Percentiles rank a stretch among this genome's conserved stretches.
Evolutionary conservation across 53 echinoderm and acorn worm genomes (phyloP).

Genomic region (Actinopyga echinites): DNA sequence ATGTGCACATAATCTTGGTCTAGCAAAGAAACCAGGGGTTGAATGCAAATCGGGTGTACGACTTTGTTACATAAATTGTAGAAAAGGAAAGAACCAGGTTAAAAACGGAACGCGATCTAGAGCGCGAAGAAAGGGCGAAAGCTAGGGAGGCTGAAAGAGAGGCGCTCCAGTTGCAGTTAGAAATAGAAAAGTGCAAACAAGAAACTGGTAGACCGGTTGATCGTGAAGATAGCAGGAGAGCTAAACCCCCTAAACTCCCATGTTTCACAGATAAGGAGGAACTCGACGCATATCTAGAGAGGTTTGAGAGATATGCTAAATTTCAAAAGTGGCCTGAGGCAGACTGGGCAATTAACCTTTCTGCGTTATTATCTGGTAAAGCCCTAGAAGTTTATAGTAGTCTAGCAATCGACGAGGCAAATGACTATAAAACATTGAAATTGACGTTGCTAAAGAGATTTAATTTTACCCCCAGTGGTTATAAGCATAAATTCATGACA

Average conservation of each 20-base stretch:
- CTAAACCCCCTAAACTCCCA: neutral
- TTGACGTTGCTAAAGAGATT: conserved; percentile 16
- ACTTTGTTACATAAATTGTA: too few relatives aligned
- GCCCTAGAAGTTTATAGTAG: neutral
- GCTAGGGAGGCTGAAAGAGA: neutral
- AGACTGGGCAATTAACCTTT: conserved; percentile 17
- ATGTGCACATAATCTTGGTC: too few relatives aligned
- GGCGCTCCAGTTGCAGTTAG: neutral
- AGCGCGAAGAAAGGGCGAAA: neutral
- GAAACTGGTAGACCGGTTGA: neutral
- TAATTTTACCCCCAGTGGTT: conserved; percentile 30
- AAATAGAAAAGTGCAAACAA: neutral
- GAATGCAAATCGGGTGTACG: too few relatives aligned
- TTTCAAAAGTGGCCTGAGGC: too few relatives aligned
- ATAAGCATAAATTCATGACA: conserved; percentile 1
- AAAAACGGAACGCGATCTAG: too few relatives aligned
- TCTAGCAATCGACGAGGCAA: neutral
- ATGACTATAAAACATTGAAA: neutral
- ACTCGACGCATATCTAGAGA: too few relatives aligned
- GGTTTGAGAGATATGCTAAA: too few relatives aligned
- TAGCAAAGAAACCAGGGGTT: too few relatives aligned
- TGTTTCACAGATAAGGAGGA: neutral
- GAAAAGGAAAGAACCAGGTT: too few relatives aligned
- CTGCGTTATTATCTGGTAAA: conserved; percentile 1
- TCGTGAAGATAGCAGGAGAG: too few relatives aligned